phyloP scores from a whole-genome alignment of 2,113 vertebrate species.

The Mohoua ochrocephala region DNA sequence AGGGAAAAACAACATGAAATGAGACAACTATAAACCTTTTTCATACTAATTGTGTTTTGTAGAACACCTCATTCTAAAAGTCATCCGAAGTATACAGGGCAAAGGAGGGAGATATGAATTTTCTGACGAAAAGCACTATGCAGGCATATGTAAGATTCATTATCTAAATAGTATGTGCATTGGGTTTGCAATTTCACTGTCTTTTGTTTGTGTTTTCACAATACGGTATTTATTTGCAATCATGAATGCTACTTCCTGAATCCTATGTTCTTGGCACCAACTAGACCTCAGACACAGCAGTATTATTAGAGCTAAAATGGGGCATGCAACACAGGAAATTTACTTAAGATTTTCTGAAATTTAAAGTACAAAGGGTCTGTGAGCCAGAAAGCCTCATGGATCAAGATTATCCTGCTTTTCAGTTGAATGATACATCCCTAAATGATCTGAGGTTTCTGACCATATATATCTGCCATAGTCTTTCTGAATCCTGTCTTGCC shows the following conservation, averaged over 20 bases:
- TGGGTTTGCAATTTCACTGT: not conserved
- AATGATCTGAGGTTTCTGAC: not conserved
- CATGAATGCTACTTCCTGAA: not conserved
- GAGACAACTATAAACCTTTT: not conserved
- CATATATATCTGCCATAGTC: not conserved
- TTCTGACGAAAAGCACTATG: not conserved
- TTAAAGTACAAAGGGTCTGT: not conserved
- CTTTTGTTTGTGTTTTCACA: not conserved
- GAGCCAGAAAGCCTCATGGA: not conserved
- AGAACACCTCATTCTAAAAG: not conserved
- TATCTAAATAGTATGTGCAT: not conserved
- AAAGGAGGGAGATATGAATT: not conserved
- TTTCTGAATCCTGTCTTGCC: not conserved
- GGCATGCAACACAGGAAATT: not conserved
- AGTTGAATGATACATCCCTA: not conserved
- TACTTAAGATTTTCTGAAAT: not conserved
- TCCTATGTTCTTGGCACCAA: not conserved
- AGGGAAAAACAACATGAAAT: not conserved
- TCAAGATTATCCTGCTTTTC: not conserved
- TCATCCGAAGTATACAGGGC: not conserved
- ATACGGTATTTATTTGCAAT: not conserved
- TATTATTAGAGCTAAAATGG: not conserved
- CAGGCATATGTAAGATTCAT: constrained; percentile 5
- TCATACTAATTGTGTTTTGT: not conserved
- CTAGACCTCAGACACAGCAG: not conserved